Conservation (phyloP, 1,140 invertebrate genomes). For the Caerostris extrusa region DNA sequence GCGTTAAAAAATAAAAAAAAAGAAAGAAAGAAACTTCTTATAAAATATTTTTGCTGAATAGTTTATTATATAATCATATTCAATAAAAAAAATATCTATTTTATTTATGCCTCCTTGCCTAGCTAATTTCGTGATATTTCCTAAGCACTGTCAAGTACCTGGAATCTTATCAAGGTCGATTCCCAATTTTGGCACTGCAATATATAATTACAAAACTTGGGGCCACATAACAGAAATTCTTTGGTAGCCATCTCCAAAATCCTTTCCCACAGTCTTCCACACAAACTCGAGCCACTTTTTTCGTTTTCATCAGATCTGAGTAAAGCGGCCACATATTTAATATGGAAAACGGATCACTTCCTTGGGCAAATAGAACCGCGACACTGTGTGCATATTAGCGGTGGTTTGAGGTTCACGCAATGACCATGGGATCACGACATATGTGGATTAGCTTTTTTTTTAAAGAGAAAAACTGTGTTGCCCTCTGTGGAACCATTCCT, state of each 20-base stretch:
- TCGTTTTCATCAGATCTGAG: background rate
- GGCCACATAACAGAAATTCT: background rate
- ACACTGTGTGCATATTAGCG: constrained; percentile 54
- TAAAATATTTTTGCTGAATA: too few relatives aligned
- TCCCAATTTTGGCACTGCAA: background rate
- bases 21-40: too few relatives aligned
- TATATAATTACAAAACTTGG: background rate
- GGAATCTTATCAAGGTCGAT: background rate
- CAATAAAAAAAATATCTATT: too few relatives aligned
- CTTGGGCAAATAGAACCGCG: constrained; percentile 67
- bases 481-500: background rate
- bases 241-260: background rate
- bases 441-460: constrained; percentile 39
- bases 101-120: too few relatives aligned
- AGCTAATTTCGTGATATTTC: too few relatives aligned
- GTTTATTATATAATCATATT: too few relatives aligned
- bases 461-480: background rate
- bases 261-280: background rate
- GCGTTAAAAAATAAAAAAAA: too few relatives aligned
- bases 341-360: constrained; percentile 75
- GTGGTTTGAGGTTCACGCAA: constrained; percentile 31
- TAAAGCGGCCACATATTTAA: constrained; percentile 37
- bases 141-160: too few relatives aligned
- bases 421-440: constrained; percentile 23
- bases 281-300: background rate